These are phyloP conservation scores for Notechis scutatus DNA, from an alignment of 2,113 vertebrate species.

Conservation along the genomic window DNA sequence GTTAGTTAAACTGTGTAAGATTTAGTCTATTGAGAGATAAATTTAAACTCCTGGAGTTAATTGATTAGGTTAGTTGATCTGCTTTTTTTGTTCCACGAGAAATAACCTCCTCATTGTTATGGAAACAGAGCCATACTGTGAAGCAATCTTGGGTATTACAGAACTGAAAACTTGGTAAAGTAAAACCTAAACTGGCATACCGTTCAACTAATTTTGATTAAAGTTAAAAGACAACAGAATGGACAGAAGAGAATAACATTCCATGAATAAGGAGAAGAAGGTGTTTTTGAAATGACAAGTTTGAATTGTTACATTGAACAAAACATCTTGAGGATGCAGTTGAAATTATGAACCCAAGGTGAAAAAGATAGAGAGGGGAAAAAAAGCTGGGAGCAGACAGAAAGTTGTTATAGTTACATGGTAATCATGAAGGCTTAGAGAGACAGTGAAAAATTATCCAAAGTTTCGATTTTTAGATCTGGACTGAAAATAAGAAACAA, in stretches of 20 bases:
- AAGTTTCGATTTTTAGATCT: background rate
- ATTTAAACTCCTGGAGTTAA: background rate
- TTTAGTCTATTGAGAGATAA: background rate
- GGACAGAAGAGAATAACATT: background rate
- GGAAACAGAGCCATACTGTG: background rate
- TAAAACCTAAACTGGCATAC: background rate
- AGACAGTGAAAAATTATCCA: background rate
- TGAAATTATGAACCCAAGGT: background rate
- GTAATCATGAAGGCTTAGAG: background rate
- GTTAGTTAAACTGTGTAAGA: background rate
- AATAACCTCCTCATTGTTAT: background rate
- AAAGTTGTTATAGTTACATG: background rate
- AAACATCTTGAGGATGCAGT: background rate
- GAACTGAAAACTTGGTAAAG: background rate
- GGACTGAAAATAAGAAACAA: background rate
- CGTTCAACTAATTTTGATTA: background rate
- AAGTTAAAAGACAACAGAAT: background rate
- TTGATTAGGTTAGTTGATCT: background rate
- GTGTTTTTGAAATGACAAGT: background rate
- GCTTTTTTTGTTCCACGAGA: background rate
- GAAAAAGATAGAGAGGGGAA: background rate
- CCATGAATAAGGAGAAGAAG: background rate
- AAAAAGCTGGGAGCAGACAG: background rate
- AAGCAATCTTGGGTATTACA: background rate
- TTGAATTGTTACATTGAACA: background rate